Base-by-base conservation (phyloP, 2,113 vertebrate genomes). In the Orthonyx spaldingii region DNA sequence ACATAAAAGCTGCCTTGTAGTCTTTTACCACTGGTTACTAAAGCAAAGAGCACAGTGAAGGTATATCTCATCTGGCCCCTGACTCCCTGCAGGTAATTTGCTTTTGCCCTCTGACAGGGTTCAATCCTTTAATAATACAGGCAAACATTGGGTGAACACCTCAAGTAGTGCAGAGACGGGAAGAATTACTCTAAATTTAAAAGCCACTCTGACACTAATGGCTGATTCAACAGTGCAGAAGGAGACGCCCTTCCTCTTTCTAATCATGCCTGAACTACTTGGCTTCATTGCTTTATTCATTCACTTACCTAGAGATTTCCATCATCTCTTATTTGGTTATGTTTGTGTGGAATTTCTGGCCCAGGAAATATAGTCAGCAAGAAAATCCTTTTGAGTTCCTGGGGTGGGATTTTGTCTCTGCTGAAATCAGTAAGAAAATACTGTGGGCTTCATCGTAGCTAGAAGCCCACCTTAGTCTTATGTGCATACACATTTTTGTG, bases 71-170 rank as follows among this genome's bases (percentile, higher is more conserved):
- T 93, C 56, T 96, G 90, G 93, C 83, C 87, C n/a, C 72, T 92
- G 94, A 81, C 93, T 96, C 83, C 80, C 93, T 89, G 88, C 90
- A 97, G 94, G 93, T 96, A 95, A 94, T 97, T 97, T 94, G 65
- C 79, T 95, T 96, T 93, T 90, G 86, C 92, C 93, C 72, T 96
- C 92, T 93, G 95, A 89, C 83, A 95, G 85, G 84, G 88, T 95
- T 97, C 92, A 95, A 87, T 93, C 86, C 93, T 87, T 96, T 96
- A 96, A 96, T 96, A 95, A 93, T 60, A 93, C 60, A 93, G 92
- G 85, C 79, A 95, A 96, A 88, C 92, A 94, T 49, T 90, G 64
- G 85, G 76, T 90, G 95, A 96, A 81, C 87, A 95, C 90, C 79
- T 96, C 87, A 90, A 93, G 60, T 92, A 47, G 47, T 49, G 64